Evolutionary conservation across 2,888 invertebrate species (phyloP), one percentile per base, ranked within the genome.

Genomic region (Idaea biselata): DNA sequence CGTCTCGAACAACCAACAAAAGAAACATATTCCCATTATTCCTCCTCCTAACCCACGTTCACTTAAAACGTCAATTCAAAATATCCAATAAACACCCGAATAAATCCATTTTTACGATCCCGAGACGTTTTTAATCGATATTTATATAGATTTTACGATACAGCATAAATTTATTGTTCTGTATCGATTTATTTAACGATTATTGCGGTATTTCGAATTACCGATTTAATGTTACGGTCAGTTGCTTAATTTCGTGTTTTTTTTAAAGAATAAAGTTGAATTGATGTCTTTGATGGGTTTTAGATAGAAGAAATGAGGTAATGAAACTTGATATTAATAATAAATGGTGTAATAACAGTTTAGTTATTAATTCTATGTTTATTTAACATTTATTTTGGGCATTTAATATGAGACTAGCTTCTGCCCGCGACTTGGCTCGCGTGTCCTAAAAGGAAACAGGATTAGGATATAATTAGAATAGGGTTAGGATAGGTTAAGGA

Each of bases 111-210:
- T 82, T 82, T 81, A 80, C 76, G 74, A 69, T 70, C 73, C 67
- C 77, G 76, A 73, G 75, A 69, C 71, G 74, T 74, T 78, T 77
- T 79, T 79, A 78, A 77, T 74, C 78, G 79, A 79, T 82, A 80
- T 65, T 68, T 77, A 77, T 81, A 82, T 81, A 75, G 79, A 80
- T 77, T 72, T 74, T 76, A 65, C 65, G 68, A 66, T 67, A 64
- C 76, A 25, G 71, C 73, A 76, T 78, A 68, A 69, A 72, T 77
- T 77, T 77, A 84, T 83, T 82, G 83, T 84, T 82, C 82, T 78
- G 78, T 78, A 83, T 86, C 82, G 85, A 84, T 86, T 83, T 88
- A 81, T 81, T 89, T 89, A 88, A 90, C 82, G 80, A 83, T 89
- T 89, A 89, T 89, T 84, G 74, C 73, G 66, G 67, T 63, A 73